phyloP scores from a whole-genome alignment of 2,888 invertebrate species.

The Heliconius ethilla region DNA sequence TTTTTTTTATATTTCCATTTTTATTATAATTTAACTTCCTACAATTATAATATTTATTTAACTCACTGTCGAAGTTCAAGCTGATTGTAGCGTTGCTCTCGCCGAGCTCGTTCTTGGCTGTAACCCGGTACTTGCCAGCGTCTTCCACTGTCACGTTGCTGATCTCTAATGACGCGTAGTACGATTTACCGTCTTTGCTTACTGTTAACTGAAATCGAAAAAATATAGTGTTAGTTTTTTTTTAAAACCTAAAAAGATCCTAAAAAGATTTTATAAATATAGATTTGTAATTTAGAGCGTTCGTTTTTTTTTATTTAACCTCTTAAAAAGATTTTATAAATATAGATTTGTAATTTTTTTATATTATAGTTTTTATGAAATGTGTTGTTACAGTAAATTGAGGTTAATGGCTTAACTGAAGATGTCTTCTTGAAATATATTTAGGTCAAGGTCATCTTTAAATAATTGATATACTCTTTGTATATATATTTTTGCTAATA shows the following conservation, averaged over 20 bases:
- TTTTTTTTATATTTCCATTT: background rate
- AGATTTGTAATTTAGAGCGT: background rate
- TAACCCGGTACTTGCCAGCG: slow-evolving; percentile 98
- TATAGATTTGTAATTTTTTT: background rate
- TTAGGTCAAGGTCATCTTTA: slow-evolving; percentile 57
- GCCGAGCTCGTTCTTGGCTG: slow-evolving; percentile 98
- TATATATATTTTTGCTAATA: background rate
- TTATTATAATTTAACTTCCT: slow-evolving; percentile 4
- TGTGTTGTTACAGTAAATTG: slow-evolving; percentile 53
- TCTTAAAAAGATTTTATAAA: background rate
- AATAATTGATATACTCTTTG: slow-evolving; percentile 2
- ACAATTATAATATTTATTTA: background rate
- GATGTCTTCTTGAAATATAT: slow-evolving; percentile 48
- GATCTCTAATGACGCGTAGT: slow-evolving; percentile 96
- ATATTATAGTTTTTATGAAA: background rate
- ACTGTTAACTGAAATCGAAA: slow-evolving; percentile 86
- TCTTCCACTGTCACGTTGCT: slow-evolving; percentile 97
- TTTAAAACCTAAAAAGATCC: no score
- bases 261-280: background rate
- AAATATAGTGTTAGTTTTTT: background rate
- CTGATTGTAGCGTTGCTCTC: slow-evolving; percentile 98
- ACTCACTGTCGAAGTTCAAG: slow-evolving; percentile 99
- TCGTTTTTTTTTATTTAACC: background rate
- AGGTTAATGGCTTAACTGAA: slow-evolving; percentile 52
- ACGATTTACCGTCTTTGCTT: slow-evolving; percentile 95